Conservation (phyloP, 1,140 invertebrate genomes). For the Calliopsis andreniformis region DNA sequence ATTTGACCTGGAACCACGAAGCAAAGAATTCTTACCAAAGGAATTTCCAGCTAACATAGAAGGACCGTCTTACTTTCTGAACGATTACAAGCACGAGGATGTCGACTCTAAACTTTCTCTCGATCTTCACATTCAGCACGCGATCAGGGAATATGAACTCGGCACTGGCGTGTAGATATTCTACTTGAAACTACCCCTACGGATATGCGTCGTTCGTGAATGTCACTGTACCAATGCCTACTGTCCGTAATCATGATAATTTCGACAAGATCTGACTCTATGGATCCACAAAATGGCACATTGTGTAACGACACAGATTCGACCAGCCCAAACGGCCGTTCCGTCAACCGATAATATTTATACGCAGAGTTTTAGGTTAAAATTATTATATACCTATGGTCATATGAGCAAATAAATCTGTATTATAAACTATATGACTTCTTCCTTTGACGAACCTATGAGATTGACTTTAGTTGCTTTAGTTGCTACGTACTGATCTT, state of each 20-base stretch:
- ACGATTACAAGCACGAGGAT: slow-evolving; percentile 88
- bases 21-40: slow-evolving; percentile 90
- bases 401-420: slow-evolving; percentile 61
- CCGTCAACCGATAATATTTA: slow-evolving; percentile 64
- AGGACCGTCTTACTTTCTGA: slow-evolving; percentile 93
- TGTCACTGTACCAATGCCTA: slow-evolving; percentile 60
- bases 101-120: slow-evolving; percentile 83
- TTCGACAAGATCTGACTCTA: slow-evolving; percentile 42
- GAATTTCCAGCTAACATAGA: slow-evolving; percentile 90
- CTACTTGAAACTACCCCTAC: slow-evolving; percentile 24
- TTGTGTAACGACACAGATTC: slow-evolving; percentile 57
- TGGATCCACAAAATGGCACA: slow-evolving; percentile 56
- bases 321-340: slow-evolving; percentile 47
- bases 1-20: slow-evolving; percentile 89
- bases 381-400: slow-evolving; percentile 67
- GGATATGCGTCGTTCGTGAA: slow-evolving; percentile 48
- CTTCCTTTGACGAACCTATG: neutral
- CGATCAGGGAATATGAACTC: slow-evolving; percentile 76
- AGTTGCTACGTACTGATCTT: too few relatives aligned
- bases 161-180: slow-evolving; percentile 73
- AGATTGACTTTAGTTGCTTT: too few relatives aligned
- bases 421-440: slow-evolving; percentile 33
- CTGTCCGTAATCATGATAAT: slow-evolving; percentile 61
- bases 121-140: slow-evolving; percentile 85
- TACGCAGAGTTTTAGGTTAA: slow-evolving; percentile 68